These are phyloP conservation scores for Asbolus verrucosus DNA, from an alignment of 1,140 invertebrate genomes.

Conservation along the genomic window DNA sequence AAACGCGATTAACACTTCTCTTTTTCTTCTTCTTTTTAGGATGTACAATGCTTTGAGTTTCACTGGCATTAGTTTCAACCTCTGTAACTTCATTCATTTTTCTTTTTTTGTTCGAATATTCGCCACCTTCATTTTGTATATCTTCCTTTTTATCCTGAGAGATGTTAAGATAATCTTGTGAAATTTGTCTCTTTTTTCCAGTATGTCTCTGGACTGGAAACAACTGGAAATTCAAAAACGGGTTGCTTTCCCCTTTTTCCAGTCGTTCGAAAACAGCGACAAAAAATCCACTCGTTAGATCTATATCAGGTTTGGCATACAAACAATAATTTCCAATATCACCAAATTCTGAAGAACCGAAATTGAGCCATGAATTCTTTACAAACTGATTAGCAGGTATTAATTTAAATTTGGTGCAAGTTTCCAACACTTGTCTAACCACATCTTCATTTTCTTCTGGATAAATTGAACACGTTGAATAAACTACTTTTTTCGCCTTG, in stretches of 20 bases:
- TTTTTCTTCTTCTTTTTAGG: no score
- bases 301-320: slow-evolving; percentile 78
- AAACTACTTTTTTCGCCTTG: slow-evolving; percentile 86
- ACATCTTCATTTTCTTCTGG: slow-evolving; percentile 95
- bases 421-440: slow-evolving; percentile 73
- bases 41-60: no score
- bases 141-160: no score
- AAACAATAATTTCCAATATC: slow-evolving; percentile 80
- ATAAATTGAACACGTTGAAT: slow-evolving; percentile 94
- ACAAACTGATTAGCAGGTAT: slow-evolving; percentile 71
- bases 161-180: no score
- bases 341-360: slow-evolving; percentile 73
- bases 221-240: slow-evolving; percentile 59
- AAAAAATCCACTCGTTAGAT: slow-evolving; percentile 95
- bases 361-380: slow-evolving; percentile 75
- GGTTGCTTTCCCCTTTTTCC: slow-evolving; percentile 58
- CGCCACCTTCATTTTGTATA: no score
- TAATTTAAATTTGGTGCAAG: slow-evolving; percentile 73
- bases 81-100: no score
- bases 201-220: no score
- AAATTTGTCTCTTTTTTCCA: no score
- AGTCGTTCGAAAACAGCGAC: slow-evolving; percentile 86
- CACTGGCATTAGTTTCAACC: no score
- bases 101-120: no score
- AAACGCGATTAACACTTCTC: no score